Evolutionary conservation across 92 coral and sea anemone species (phyloP).

Genomic region (Palythoa caribaeorum): DNA sequence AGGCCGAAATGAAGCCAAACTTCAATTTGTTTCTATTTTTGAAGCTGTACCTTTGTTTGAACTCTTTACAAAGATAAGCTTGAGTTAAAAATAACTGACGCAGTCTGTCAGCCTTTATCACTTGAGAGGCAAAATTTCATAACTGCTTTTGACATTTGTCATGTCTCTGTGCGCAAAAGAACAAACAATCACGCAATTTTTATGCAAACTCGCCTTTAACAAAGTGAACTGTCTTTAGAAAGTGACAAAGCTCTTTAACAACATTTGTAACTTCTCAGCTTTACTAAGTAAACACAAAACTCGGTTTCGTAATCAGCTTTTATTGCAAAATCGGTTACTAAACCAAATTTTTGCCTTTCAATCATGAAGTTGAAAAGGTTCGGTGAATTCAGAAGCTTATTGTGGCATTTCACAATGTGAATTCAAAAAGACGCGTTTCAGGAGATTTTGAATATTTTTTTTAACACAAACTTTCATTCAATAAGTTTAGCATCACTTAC

Average conservation of each 20-base stretch:
- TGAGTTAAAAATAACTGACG: background rate
- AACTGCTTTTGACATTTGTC: background rate
- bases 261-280: background rate
- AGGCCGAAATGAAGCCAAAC: background rate
- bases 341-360: background rate
- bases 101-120: background rate
- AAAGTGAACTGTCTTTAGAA: constrained; percentile 12
- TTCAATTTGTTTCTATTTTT: background rate
- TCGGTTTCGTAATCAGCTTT: background rate
- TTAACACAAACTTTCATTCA: constrained; percentile 33
- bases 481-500: constrained; percentile 41
- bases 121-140: background rate
- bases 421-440: background rate
- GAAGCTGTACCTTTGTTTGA: background rate
- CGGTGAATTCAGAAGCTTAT: background rate
- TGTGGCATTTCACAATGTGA: no score
- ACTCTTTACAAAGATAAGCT: background rate
- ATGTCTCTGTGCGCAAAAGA: background rate
- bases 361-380: background rate
- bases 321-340: background rate
- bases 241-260: background rate
- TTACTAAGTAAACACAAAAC: background rate
- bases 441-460: background rate
- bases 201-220: constrained; percentile 17
- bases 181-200: background rate